Evolutionary conservation across 1,140 invertebrate species (phyloP).

Genomic region (Lamellibrachia luymesi): DNA sequence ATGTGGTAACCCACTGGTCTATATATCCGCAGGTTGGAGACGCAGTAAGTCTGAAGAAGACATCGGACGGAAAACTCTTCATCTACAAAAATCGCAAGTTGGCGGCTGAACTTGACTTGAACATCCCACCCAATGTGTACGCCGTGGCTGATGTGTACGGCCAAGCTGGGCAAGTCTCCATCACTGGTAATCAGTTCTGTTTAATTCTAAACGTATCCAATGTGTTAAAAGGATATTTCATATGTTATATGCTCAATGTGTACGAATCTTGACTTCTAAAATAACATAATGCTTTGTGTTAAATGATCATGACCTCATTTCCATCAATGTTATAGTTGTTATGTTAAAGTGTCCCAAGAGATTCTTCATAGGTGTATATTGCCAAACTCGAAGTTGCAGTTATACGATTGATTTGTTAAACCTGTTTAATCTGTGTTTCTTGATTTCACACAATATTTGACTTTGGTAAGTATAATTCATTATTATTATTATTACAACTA

Average conservation of each 20-base stretch:
- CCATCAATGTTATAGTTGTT: too few relatives aligned
- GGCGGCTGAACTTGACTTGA: background rate
- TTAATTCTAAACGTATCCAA: background rate
- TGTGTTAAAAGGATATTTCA: background rate
- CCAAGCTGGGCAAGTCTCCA: background rate
- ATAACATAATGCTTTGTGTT: background rate
- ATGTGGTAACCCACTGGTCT: too few relatives aligned
- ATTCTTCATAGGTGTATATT: too few relatives aligned
- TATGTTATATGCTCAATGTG: too few relatives aligned
- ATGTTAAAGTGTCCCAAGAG: too few relatives aligned
- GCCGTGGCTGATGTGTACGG: background rate
- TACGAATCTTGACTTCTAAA: too few relatives aligned
- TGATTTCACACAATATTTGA: too few relatives aligned
- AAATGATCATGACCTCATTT: background rate
- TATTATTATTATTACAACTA: too few relatives aligned
- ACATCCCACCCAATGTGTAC: background rate
- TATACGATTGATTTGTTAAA: too few relatives aligned
- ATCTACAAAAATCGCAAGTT: background rate
- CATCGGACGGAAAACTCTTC: background rate
- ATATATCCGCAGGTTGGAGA: background rate
- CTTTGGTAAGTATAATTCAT: too few relatives aligned
- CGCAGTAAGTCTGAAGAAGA: background rate
- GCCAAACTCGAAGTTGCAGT: too few relatives aligned
- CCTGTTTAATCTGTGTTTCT: too few relatives aligned
- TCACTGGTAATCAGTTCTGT: background rate